A percentile compares a stretch with the other conserved stretches of the same genome.
phyloP scores from a whole-genome alignment of 2,797 vertebrate genomes.

The Epinephelus awoara region DNA sequence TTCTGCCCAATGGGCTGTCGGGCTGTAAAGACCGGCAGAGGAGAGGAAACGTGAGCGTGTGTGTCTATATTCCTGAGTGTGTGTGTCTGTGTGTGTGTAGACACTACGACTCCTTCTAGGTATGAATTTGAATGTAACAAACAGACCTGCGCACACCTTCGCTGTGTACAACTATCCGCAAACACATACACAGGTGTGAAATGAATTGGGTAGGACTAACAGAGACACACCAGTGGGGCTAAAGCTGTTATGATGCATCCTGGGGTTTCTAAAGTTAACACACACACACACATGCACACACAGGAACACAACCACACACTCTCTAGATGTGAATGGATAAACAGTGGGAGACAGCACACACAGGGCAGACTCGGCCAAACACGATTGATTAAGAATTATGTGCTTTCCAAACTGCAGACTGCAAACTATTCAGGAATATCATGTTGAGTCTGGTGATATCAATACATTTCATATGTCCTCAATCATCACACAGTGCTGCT shows the following conservation, averaged over 20 bases:
- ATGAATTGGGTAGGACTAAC: constrained; percentile 51
- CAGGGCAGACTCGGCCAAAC: constrained; percentile 50
- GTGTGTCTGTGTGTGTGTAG: constrained; percentile 12
- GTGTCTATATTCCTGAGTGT: constrained; percentile 61
- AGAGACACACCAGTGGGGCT: constrained; percentile 41
- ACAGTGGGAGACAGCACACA: constrained; percentile 55
- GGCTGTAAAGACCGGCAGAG: constrained; percentile 75
- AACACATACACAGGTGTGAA: constrained; percentile 44
- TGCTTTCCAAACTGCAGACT: constrained; percentile 54
- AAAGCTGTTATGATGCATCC: constrained; percentile 65
- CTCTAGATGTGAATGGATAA: constrained; percentile 60
- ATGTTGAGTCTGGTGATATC: constrained; percentile 38
- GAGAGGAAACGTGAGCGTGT: constrained; percentile 50
- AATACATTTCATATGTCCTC: constrained; percentile 32
- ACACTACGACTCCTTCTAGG: constrained; percentile 22
- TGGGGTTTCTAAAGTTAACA: constrained; percentile 60
- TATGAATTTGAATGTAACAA: constrained; percentile 56
- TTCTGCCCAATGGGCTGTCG: constrained; percentile 86
- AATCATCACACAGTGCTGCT: constrained; percentile 4
- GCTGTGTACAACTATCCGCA: not conserved
- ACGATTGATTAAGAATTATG: constrained; percentile 73
- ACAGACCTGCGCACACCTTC: constrained; percentile 15
- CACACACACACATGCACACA: constrained; percentile 24
- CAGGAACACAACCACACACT: not conserved
- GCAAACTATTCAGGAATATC: constrained; percentile 34